Conservation (phyloP, 2,888 invertebrate species). For the Nemotelus pantherinus region DNA sequence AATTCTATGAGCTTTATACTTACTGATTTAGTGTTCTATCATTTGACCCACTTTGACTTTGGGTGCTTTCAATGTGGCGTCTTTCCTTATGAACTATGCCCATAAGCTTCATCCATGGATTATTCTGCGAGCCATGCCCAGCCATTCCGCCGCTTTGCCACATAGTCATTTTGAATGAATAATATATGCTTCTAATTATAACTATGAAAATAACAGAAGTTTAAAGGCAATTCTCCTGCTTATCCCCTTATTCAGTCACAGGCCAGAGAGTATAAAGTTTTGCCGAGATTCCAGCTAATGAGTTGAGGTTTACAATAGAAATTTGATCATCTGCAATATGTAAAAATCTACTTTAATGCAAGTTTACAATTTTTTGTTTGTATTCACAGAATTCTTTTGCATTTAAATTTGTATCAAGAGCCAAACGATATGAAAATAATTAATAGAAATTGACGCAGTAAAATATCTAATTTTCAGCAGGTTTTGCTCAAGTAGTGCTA, state of each 20-base stretch:
- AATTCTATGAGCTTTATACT: constrained; percentile 52
- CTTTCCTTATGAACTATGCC: constrained; percentile 82
- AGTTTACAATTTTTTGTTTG: too few species aligned
- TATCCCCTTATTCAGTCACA: not conserved
- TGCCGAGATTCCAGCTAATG: too few species aligned
- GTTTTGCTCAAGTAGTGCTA: too few species aligned
- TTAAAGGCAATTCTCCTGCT: not conserved
- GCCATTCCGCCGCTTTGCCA: constrained; percentile 82
- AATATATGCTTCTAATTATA: constrained; percentile 51
- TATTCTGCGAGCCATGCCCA: constrained; percentile 81
- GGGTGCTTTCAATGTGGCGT: constrained; percentile 72
- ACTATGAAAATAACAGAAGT: not conserved
- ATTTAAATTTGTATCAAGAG: too few species aligned
- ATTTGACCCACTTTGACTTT: constrained; percentile 69
- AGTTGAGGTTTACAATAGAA: too few species aligned
- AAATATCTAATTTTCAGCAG: too few species aligned
- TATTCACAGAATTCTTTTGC: too few species aligned
- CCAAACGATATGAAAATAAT: too few species aligned
- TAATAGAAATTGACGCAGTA: too few species aligned
- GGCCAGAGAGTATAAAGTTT: too few species aligned
- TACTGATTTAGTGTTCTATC: constrained; percentile 75
- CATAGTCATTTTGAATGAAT: constrained; percentile 70
- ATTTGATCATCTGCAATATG: too few species aligned
- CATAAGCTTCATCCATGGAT: constrained; percentile 86
- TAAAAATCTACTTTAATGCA: too few species aligned